phyloP scores from a whole-genome alignment of 2,888 invertebrate genomes.

The Calameuta filiformis region DNA sequence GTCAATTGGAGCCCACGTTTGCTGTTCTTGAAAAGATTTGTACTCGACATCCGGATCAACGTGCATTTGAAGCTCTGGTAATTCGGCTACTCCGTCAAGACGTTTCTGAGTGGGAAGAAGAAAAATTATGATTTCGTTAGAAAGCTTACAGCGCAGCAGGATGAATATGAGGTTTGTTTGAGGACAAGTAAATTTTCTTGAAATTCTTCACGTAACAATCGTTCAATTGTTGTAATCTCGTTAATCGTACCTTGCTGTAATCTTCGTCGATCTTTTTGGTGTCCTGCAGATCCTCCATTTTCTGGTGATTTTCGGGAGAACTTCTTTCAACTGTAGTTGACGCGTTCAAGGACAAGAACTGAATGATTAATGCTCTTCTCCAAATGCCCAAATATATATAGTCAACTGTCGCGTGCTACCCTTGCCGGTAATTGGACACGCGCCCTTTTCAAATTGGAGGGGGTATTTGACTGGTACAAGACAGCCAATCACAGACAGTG shows the following conservation, averaged over 20 bases:
- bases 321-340: background rate
- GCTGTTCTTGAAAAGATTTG: conserved; percentile 28
- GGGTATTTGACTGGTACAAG: background rate
- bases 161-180: background rate
- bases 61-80: conserved; percentile 15
- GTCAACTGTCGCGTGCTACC: background rate
- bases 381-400: background rate
- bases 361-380: background rate
- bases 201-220: background rate
- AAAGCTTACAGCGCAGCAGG: background rate
- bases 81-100: conserved; percentile 2
- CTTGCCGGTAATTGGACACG: background rate
- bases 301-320: background rate
- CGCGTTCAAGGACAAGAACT: background rate
- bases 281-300: background rate
- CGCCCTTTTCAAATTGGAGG: background rate
- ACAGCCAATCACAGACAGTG: background rate
- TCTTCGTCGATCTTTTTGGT: background rate
- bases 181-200: background rate
- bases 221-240: background rate
- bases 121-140: background rate
- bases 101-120: conserved; percentile 11
- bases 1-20: conserved; percentile 27
- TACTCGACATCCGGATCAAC: conserved; percentile 19
- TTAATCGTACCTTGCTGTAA: background rate